These are phyloP conservation scores for Perizoma affinitatum DNA, from an alignment of 2,888 invertebrate species.

Conservation along the genomic window DNA sequence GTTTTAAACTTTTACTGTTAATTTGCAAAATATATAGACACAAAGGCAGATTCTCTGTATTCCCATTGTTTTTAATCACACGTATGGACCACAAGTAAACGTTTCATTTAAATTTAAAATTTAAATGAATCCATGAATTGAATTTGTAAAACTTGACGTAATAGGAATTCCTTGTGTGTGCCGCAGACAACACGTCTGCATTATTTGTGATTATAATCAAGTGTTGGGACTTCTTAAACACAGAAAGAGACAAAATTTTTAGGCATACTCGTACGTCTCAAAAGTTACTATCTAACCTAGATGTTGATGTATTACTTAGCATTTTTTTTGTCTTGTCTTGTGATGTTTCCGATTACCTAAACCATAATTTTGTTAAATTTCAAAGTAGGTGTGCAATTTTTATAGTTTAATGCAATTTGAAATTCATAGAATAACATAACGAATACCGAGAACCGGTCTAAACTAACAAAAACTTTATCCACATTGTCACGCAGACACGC, in stretches of 20 bases:
- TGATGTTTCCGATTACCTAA: no score
- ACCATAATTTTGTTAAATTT: no score
- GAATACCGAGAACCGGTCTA: not conserved
- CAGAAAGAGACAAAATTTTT: not conserved
- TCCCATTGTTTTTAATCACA: constrained; percentile 50
- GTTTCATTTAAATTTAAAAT: constrained; percentile 47
- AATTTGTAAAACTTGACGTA: constrained; percentile 37
- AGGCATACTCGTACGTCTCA: no score
- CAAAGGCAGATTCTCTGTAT: constrained; percentile 50
- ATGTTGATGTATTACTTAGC: no score
- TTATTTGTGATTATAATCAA: constrained; percentile 27
- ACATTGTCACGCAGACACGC: constrained; percentile 7
- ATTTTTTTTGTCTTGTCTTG: no score
- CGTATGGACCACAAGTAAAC: constrained; percentile 43
- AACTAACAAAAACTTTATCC: constrained; percentile 4
- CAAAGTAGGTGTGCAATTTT: no score
- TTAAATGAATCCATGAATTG: constrained; percentile 47
- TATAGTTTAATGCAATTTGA: not conserved
- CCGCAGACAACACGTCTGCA: constrained; percentile 36
- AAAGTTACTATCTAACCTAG: no score
- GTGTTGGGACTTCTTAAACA: constrained; percentile 1
- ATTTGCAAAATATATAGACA: constrained; percentile 47
- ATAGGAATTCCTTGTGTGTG: constrained; percentile 32
- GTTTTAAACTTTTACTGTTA: constrained; percentile 57
- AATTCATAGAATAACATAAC: not conserved